phyloP scores from a whole-genome alignment of 2,888 invertebrate genomes.

The Endotricha flammealis region DNA sequence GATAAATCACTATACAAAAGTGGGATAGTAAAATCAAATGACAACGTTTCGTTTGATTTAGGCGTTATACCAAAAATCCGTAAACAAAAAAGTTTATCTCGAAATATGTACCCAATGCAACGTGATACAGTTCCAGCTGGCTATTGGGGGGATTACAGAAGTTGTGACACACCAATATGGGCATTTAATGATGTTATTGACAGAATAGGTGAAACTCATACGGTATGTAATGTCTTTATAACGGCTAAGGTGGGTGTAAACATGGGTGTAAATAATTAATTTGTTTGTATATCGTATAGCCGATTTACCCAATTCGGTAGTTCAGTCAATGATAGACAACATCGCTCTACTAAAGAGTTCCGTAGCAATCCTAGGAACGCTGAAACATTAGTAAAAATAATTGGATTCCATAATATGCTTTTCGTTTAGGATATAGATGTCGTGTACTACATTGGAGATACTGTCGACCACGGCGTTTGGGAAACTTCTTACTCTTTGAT shows the following conservation, averaged over 20 bases:
- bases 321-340: background rate
- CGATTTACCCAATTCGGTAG: too few relatives aligned
- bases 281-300: too few relatives aligned
- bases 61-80: conserved; percentile 33
- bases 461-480: conserved; percentile 93
- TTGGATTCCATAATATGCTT: background rate
- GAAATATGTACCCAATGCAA: background rate
- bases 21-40: conserved; percentile 22
- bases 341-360: too few relatives aligned
- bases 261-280: too few relatives aligned
- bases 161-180: conserved; percentile 87
- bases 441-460: conserved; percentile 91
- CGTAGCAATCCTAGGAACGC: too few relatives aligned
- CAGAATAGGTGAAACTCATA: conserved; percentile 75
- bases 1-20: background rate
- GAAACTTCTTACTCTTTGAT: conserved; percentile 84
- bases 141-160: conserved; percentile 88
- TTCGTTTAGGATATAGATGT: conserved; percentile 77
- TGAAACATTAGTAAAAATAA: too few relatives aligned
- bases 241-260: too few relatives aligned
- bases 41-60: conserved; percentile 40
- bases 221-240: conserved; percentile 40
- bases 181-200: conserved; percentile 82
- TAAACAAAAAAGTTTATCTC: conserved; percentile 20
- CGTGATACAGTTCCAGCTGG: conserved; percentile 76